Conservation (phyloP, 23 tunicate species). For the Phallusia fumigata region DNA sequence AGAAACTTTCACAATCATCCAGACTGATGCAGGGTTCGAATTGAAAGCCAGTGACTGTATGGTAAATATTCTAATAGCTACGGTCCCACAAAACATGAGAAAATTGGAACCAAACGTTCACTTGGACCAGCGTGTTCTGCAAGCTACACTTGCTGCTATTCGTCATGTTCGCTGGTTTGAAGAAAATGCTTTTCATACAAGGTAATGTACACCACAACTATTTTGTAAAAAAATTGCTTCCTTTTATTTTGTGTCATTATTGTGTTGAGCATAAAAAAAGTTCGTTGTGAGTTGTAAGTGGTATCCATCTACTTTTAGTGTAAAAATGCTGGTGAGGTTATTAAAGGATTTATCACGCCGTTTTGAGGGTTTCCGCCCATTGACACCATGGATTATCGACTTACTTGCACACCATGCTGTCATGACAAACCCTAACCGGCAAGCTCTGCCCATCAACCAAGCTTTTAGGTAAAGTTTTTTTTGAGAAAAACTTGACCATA, state of each 20-base stretch:
- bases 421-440: constrained; percentile 80
- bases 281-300: neutral
- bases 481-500: neutral
- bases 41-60: constrained; percentile 24
- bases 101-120: constrained; percentile 63
- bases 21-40: constrained; percentile 59
- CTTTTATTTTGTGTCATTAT: too few species aligned
- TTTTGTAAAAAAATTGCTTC: too few species aligned
- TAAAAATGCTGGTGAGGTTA: constrained; percentile 74
- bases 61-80: constrained; percentile 70
- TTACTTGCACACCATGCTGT: constrained; percentile 92
- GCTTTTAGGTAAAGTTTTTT: constrained; percentile 70
- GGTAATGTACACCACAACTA: constrained; percentile 25
- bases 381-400: constrained; percentile 96
- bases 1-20: constrained; percentile 21
- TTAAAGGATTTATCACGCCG: constrained; percentile 77
- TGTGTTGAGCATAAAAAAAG: too few species aligned
- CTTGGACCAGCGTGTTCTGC: constrained; percentile 62
- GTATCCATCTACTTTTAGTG: constrained; percentile 35
- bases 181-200: constrained; percentile 87
- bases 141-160: constrained; percentile 80
- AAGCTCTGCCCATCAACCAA: constrained; percentile 74
- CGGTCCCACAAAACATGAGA: constrained; percentile 69
- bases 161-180: constrained; percentile 95
- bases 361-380: constrained; percentile 70